Conservation (phyloP, 2,113 vertebrate genomes). For the Cryptotis parvus region DNA sequence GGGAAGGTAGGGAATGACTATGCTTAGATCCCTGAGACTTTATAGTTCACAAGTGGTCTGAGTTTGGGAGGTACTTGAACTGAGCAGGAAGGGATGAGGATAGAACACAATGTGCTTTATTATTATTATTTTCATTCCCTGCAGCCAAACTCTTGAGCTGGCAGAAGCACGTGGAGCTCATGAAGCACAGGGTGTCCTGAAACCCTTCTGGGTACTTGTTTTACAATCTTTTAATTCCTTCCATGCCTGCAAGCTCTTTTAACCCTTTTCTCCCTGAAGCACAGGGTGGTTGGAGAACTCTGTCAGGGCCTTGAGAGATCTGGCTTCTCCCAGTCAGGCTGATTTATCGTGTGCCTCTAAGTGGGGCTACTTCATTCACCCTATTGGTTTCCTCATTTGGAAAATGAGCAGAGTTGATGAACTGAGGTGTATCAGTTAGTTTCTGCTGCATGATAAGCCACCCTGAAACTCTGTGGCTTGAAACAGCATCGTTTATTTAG, state of each 20-base stretch:
- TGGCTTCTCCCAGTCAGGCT: background rate
- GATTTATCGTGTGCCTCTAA: background rate
- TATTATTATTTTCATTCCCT: background rate
- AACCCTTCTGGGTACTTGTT: background rate
- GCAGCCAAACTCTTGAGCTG: conserved; percentile 40
- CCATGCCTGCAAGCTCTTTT: background rate
- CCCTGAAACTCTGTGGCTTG: background rate
- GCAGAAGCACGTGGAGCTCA: background rate
- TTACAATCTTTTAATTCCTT: conserved; percentile 8
- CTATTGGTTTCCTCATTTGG: background rate
- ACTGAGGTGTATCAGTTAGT: conserved; percentile 47
- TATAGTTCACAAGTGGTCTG: conserved; percentile 29
- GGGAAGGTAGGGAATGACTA: background rate
- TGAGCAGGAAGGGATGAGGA: background rate
- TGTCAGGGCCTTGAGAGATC: background rate
- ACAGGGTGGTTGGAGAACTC: background rate
- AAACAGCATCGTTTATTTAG: conserved; percentile 48
- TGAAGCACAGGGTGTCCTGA: background rate
- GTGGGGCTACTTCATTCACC: background rate
- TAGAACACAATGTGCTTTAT: background rate
- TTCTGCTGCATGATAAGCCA: conserved; percentile 57
- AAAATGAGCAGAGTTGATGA: background rate
- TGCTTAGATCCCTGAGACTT: background rate
- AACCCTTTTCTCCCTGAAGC: background rate
- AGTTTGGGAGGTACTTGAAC: background rate